Base-by-base conservation (phyloP, 2,888 invertebrate species). In the Caenorhabditis sp. region DNA sequence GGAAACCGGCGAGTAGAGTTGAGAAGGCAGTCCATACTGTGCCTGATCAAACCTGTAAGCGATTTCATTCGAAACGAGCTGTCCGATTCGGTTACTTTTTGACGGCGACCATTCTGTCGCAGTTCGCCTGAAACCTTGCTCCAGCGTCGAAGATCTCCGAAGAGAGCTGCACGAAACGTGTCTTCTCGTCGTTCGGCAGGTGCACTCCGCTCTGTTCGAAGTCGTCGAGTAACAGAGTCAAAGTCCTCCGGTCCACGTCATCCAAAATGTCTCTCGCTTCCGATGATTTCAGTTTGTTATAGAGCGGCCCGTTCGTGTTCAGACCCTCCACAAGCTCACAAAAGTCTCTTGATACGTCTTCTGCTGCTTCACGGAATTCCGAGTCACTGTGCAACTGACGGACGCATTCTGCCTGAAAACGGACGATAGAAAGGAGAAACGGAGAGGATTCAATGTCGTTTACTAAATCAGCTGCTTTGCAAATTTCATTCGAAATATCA, bases 181-280 rank as follows among this genome's bases (percentile, higher is more conserved):
- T 39, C 26, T 78, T 74, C 45, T 93, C 92, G 0, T 91, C 90
- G 78, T 95, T 94, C 8, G 93, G 92, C 71, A 99, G 91, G 89
- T 99, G 97, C 75, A 99, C 98, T 2, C 98, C 99, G 89, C 95
- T 94, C 89, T 96, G 96, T 89, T 99, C 96, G 90, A 99, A 99
- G 90, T 99, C 98, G 89, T 95, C 95, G 6, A 97, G 91, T 90
- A 99, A 97, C 48, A 99, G 91, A 85, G 93, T 92, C 0, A 94
- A 93, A 0, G 98, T 94, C 89, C 96, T 94, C 68, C 93, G 90
- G 89, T 99, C 98, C 0, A 94, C 79, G 15, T 76, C 75, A 53
- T 87, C 86, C 92, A 87, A 24, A 0, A 56, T 45, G 46, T 96
- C 96, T 0, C 94, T 94, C 3, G 92, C 90, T 71, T 92, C 91